Evolutionary conservation across 2,797 vertebrate species (phyloP), one percentile per base, ranked within the genome.

Genomic region (Adrianichthys oophorus): DNA sequence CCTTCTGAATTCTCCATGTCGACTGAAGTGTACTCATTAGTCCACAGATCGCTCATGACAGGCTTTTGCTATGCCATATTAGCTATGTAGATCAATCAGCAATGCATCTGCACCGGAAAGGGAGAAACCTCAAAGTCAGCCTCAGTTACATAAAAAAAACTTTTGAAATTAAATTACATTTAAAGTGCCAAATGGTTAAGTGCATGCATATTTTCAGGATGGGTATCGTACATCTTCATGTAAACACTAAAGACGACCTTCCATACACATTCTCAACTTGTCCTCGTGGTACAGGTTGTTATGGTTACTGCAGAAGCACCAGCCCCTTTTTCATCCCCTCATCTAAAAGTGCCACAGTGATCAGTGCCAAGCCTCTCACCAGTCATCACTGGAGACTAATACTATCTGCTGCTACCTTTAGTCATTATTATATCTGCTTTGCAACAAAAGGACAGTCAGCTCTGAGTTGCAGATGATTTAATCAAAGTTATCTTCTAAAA

Each of bases 401-500:
- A 71, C 67, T 83, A 65, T 81, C 81, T 77, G 68, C 76, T 59
- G 56, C 71, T 68, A 41, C 72, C 66, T 65, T 70, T 61, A 81
- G 71, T 56, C 80, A 74, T 76, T 76, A 72, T 56, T 55, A 57
- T 62, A 63, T 83, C 68, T 79, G 73, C 79, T 80, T 61, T 68
- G 37, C 68, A 63, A 59, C 68, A 62, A 77, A 71, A 79, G 71
- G 80, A 76, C 80, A 82, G 76, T 67, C 78, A 68, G 77, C 48
- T 70, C 72, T 48, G 41, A 78, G 58, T 84, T 77, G 73, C 59
- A 67, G 72, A 67, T 73, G 65, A 78, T 83, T 80, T 65, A 72
- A 61, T 84, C 78, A 85, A 86, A 87, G 79, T 83, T 79, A 72
- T 68, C 79, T 68, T 52, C 43, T 32, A 2, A 32, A 32, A 32